Evolutionary conservation across 1,140 invertebrate species (phyloP).

Genomic region (Drosophila willistoni): DNA sequence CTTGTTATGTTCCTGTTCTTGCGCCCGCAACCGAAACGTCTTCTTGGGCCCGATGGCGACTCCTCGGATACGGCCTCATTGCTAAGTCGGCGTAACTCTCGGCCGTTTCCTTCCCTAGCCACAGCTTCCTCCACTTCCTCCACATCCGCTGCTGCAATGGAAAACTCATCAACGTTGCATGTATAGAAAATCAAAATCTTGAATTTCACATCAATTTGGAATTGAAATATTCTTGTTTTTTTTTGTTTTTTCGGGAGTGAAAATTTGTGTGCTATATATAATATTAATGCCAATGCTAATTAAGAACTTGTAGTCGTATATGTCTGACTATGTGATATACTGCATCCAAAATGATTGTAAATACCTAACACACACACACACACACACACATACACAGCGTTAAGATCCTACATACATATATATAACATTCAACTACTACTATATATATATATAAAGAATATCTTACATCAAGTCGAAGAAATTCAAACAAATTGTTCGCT

Average conservation of each 20-base stretch:
- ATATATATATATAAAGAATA: slow-evolving; percentile 20
- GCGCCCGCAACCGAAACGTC: slow-evolving; percentile 70
- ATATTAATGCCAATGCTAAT: slow-evolving; percentile 28
- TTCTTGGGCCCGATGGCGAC: slow-evolving; percentile 33
- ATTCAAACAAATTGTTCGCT: slow-evolving; percentile 50
- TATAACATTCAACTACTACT: slow-evolving; percentile 19
- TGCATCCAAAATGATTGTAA: slow-evolving; percentile 55
- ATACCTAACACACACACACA: slow-evolving; percentile 36
- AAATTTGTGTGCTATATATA: not conserved
- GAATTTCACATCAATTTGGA: not conserved
- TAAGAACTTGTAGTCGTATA: slow-evolving; percentile 74
- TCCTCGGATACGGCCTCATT: slow-evolving; percentile 60
- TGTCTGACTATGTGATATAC: slow-evolving; percentile 79
- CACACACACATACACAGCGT: slow-evolving; percentile 33
- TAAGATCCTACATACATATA: slow-evolving; percentile 6
- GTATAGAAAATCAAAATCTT: slow-evolving; percentile 38
- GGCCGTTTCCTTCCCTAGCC: slow-evolving; percentile 21
- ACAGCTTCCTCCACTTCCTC: not conserved
- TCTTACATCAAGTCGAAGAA: slow-evolving; percentile 44
- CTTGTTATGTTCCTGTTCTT: slow-evolving; percentile 73
- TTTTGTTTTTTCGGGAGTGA: not conserved
- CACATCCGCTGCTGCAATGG: slow-evolving; percentile 28
- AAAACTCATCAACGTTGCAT: slow-evolving; percentile 63
- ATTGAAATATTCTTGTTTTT: not conserved
- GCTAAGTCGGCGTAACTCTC: slow-evolving; percentile 45